These are phyloP conservation scores for Pomatorhinus ruficollis DNA, from an alignment of 2,113 vertebrate genomes.

Conservation along the genomic window DNA sequence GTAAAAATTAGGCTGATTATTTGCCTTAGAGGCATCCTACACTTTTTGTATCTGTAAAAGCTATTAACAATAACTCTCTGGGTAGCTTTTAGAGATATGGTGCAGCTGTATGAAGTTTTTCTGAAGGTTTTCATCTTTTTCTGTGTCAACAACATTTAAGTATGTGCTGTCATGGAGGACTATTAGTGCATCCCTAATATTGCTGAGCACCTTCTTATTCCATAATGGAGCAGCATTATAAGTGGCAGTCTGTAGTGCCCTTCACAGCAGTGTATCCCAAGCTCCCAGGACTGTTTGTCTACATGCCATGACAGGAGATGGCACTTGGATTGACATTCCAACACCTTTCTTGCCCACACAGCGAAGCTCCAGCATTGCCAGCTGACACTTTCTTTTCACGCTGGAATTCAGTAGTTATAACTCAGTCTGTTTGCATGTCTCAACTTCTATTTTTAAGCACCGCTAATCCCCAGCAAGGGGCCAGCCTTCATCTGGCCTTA, in stretches of 20 bases:
- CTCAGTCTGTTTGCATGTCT: not conserved
- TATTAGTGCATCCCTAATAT: not conserved
- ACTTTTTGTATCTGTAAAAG: not conserved
- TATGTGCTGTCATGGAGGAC: not conserved
- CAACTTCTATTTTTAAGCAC: constrained; percentile 60
- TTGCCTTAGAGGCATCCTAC: not conserved
- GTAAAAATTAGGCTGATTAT: constrained; percentile 1
- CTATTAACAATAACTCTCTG: not conserved
- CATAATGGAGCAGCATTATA: not conserved
- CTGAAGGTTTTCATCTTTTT: not conserved
- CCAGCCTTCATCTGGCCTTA: constrained; percentile 26
- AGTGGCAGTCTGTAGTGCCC: not conserved
- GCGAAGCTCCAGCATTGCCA: constrained; percentile 43
- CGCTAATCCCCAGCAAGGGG: constrained; percentile 16
- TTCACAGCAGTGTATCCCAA: constrained; percentile 13
- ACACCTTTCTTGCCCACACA: constrained; percentile 46
- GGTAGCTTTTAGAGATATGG: not conserved
- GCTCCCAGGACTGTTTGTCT: not conserved
- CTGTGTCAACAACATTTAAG: not conserved
- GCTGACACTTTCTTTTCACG: constrained; percentile 52
- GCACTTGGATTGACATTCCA: constrained; percentile 54
- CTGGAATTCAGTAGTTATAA: constrained; percentile 44
- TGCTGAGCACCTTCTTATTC: not conserved
- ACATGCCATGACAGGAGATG: not conserved
- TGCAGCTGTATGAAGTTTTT: not conserved